Conservation (phyloP, 64 coral and sea anemone species). For the Astreopora myriophthalma region DNA sequence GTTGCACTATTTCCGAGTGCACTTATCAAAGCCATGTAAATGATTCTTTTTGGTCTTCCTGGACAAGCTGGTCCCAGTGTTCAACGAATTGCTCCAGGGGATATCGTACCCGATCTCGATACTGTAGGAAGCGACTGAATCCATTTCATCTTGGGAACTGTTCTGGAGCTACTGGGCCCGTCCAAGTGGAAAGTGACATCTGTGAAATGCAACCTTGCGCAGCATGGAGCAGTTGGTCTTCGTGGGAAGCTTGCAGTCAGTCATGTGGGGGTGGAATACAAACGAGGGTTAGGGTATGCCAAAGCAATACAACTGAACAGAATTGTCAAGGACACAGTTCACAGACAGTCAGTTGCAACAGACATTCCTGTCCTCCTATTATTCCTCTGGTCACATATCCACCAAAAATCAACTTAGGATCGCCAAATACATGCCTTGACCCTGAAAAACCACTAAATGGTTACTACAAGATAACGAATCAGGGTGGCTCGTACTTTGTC, state of each 20-base stretch:
- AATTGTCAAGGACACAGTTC: constrained; percentile 75
- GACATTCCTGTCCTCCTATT: constrained; percentile 37
- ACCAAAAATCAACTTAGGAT: constrained; percentile 65
- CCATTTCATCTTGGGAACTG: constrained; percentile 55
- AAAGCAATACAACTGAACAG: constrained; percentile 53
- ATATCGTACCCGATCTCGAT: constrained; percentile 77
- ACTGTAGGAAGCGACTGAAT: neutral
- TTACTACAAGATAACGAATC: constrained; percentile 74
- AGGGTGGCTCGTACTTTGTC: constrained; percentile 75
- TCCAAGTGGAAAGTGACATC: constrained; percentile 54
- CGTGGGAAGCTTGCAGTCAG: constrained; percentile 75
- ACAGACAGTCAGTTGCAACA: constrained; percentile 41
- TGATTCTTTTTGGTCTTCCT: constrained; percentile 68
- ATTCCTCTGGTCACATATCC: constrained; percentile 42
- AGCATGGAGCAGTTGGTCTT: constrained; percentile 77
- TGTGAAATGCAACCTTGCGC: constrained; percentile 72
- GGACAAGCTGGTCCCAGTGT: constrained; percentile 80
- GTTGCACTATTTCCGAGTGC: constrained; percentile 29
- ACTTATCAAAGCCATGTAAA: neutral
- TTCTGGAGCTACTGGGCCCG: constrained; percentile 9
- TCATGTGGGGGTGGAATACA: constrained; percentile 62
- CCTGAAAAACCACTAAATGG: constrained; percentile 78
- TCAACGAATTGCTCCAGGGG: constrained; percentile 80
- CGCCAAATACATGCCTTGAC: constrained; percentile 75
- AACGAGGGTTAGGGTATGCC: constrained; percentile 70